Conservation (phyloP, 1,140 invertebrate species). For the Anthonomus grandis region DNA sequence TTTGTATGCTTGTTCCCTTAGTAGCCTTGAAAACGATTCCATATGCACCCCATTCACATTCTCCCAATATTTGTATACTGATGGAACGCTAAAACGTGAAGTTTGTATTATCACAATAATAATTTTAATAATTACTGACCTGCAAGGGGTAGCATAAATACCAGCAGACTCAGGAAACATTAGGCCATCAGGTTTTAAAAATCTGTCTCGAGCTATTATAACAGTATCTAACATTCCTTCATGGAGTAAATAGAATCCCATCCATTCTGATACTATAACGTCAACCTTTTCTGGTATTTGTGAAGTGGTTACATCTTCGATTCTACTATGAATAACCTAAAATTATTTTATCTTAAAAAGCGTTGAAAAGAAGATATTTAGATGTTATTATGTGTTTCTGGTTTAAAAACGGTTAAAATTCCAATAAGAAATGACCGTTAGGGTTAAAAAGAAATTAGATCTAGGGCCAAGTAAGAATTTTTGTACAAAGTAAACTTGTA, state of each 20-base stretch:
- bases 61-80: conserved; percentile 60
- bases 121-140: conserved; percentile 45
- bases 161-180: conserved; percentile 62
- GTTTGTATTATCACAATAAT: conserved; percentile 7
- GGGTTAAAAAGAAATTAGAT: too few species aligned
- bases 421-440: too few species aligned
- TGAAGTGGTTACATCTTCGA: conserved; percentile 64
- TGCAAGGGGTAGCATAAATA: conserved; percentile 66
- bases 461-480: too few species aligned
- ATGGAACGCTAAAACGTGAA: conserved; percentile 56
- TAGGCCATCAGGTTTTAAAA: conserved; percentile 74
- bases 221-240: conserved; percentile 97
- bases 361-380: too few species aligned
- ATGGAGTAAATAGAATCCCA: conserved; percentile 98
- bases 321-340: conserved; percentile 66
- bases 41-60: conserved; percentile 58
- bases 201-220: conserved; percentile 88
- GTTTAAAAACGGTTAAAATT: too few species aligned
- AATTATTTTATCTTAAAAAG: too few species aligned
- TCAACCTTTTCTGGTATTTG: conserved; percentile 87
- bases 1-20: conserved; percentile 49
- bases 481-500: too few species aligned
- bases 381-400: too few species aligned
- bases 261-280: conserved; percentile 98
- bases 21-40: conserved; percentile 52